These are phyloP conservation scores for Arbacia lixula DNA, from an alignment of 53 echinoderm and acorn worm species.

Conservation along the genomic window DNA sequence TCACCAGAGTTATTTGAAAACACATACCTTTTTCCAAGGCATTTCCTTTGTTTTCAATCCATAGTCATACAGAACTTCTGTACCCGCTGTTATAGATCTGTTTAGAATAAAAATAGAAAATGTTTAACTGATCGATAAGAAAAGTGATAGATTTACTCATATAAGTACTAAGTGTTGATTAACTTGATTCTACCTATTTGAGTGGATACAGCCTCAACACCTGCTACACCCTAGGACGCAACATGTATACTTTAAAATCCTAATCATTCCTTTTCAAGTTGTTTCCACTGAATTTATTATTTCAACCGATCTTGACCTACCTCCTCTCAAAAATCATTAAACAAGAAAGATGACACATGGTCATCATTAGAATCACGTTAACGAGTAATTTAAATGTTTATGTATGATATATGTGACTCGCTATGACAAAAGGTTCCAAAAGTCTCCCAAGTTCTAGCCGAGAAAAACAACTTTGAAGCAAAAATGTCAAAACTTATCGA, in stretches of 20 bases:
- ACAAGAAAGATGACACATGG: neutral
- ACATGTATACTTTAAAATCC: too few relatives aligned
- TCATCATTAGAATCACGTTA: too few relatives aligned
- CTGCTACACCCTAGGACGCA: neutral
- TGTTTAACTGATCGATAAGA: neutral
- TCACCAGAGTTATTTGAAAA: neutral
- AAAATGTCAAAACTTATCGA: too few relatives aligned
- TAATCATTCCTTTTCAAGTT: conserved; percentile 8
- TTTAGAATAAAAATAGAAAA: conserved; percentile 17
- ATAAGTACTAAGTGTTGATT: conserved; percentile 9
- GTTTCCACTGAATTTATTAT: neutral
- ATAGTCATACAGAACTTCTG: conserved; percentile 13
- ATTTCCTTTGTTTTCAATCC: neutral
- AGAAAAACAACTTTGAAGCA: too few relatives aligned
- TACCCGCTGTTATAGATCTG: neutral
- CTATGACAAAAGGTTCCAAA: too few relatives aligned
- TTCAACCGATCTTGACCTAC: neutral
- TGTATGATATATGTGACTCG: too few relatives aligned
- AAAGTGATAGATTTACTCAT: neutral
- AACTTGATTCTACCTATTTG: conserved; percentile 18
- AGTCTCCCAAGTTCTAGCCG: too few relatives aligned
- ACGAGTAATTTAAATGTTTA: too few relatives aligned
- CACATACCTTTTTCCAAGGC: conserved; percentile 4
- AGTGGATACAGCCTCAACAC: conserved; percentile 8
- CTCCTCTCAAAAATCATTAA: neutral